phyloP scores from a whole-genome alignment of 2,888 invertebrate genomes.

The Axea sp. region DNA sequence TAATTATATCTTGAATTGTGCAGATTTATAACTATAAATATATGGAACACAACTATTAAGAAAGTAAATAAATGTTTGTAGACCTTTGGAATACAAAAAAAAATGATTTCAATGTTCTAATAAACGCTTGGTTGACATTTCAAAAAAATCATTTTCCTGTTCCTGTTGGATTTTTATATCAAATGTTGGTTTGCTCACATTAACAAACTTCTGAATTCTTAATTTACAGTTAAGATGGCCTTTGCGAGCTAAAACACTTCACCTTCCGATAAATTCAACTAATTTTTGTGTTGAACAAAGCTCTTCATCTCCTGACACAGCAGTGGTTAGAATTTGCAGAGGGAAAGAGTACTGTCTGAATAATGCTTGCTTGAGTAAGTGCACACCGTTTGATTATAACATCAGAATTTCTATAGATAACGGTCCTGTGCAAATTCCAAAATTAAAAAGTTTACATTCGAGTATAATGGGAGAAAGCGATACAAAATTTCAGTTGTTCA shows the following conservation, averaged over 20 bases:
- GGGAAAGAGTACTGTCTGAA: background rate
- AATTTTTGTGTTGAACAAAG: background rate
- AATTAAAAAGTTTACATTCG: background rate
- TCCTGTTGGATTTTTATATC: background rate
- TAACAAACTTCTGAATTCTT: too few relatives aligned
- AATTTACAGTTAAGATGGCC: background rate
- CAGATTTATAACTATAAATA: too few relatives aligned
- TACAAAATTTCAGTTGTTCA: background rate
- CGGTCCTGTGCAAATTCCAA: background rate
- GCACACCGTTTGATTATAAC: background rate
- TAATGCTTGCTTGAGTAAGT: constrained; percentile 3
- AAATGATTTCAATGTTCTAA: too few relatives aligned
- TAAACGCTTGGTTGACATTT: background rate
- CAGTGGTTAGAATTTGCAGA: background rate
- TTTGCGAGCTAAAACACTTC: background rate
- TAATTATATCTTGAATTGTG: too few relatives aligned
- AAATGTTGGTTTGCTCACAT: too few relatives aligned
- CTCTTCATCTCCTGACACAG: background rate
- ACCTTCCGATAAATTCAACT: background rate
- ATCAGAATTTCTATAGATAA: background rate
- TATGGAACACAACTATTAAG: too few relatives aligned
- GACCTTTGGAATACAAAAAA: too few relatives aligned
- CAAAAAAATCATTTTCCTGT: background rate
- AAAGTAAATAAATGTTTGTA: too few relatives aligned
- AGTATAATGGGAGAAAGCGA: background rate